phyloP scores from a whole-genome alignment of 1,140 invertebrate species.

The Drosophila tani region DNA sequence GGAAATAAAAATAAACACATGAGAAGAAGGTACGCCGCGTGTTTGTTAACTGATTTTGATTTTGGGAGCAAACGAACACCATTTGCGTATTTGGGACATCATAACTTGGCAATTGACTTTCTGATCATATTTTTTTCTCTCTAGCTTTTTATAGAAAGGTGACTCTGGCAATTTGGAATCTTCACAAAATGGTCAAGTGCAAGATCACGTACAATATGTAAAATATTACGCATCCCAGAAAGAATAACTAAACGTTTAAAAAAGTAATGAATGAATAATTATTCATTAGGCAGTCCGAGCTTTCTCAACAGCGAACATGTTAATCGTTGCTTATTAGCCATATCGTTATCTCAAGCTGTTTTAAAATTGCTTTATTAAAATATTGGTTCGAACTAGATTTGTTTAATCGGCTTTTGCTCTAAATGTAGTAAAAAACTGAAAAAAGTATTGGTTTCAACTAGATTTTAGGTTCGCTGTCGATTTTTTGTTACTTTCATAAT shows the following conservation, averaged over 20 bases:
- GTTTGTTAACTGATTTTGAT: constrained; percentile 1
- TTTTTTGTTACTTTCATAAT: not conserved
- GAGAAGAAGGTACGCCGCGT: constrained; percentile 1
- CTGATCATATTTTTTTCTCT: not conserved
- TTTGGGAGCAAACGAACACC: constrained; percentile 1
- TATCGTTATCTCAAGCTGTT: constrained; percentile 2
- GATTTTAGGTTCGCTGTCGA: not conserved
- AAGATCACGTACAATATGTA: not conserved
- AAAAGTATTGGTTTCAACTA: constrained; percentile 1
- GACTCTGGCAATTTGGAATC: not conserved
- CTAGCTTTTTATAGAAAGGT: not conserved
- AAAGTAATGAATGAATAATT: not conserved
- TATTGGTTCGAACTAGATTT: constrained; percentile 10
- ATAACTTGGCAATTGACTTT: constrained; percentile 3
- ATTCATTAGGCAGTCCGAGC: not conserved
- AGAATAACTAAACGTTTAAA: not conserved
- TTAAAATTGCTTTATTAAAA: not conserved
- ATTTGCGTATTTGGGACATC: constrained; percentile 8
- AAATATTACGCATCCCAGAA: not conserved
- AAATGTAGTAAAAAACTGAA: too few species aligned
- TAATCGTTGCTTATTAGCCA: not conserved
- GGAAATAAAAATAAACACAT: not conserved
- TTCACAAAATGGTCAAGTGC: not conserved
- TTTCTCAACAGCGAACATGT: too few species aligned
- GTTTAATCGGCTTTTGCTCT: constrained; percentile 1